phyloP scores from a whole-genome alignment of 2,888 invertebrate species.

The Drosophila monieri region DNA sequence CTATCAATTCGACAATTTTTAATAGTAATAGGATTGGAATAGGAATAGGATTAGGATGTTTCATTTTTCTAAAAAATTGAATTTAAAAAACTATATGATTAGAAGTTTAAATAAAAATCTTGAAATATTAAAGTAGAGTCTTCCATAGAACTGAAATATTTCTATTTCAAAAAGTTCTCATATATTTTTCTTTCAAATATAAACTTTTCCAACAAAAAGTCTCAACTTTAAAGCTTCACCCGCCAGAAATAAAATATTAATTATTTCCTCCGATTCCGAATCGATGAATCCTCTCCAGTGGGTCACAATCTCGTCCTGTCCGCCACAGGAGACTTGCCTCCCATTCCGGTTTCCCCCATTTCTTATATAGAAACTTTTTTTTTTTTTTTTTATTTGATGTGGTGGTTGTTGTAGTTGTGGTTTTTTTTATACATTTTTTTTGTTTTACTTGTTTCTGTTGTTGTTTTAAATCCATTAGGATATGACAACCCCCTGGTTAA shows the following conservation, averaged over 20 bases:
- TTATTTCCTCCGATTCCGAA: constrained; percentile 25
- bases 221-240: not conserved
- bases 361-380: constrained; percentile 20
- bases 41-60: too few relatives aligned
- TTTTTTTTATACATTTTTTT: not conserved
- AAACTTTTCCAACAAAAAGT: not conserved
- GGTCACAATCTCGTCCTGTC: constrained; percentile 17
- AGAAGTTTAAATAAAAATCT: too few relatives aligned
- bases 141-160: too few relatives aligned
- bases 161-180: too few relatives aligned
- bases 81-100: too few relatives aligned
- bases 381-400: constrained; percentile 63
- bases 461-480: constrained; percentile 78
- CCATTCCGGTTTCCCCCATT: constrained; percentile 4
- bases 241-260: constrained; percentile 27
- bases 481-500: constrained; percentile 79
- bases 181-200: not conserved
- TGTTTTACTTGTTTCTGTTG: constrained; percentile 47
- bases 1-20: not conserved
- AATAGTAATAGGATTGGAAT: too few relatives aligned
- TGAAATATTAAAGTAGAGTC: too few relatives aligned
- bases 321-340: not conserved
- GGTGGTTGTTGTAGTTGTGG: constrained; percentile 28
- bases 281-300: constrained; percentile 16
- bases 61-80: too few relatives aligned